Percentiles rank a stretch among this genome's conserved stretches.
Conservation (phyloP, 2,888 invertebrate species). For the Acrobasis suavella region DNA sequence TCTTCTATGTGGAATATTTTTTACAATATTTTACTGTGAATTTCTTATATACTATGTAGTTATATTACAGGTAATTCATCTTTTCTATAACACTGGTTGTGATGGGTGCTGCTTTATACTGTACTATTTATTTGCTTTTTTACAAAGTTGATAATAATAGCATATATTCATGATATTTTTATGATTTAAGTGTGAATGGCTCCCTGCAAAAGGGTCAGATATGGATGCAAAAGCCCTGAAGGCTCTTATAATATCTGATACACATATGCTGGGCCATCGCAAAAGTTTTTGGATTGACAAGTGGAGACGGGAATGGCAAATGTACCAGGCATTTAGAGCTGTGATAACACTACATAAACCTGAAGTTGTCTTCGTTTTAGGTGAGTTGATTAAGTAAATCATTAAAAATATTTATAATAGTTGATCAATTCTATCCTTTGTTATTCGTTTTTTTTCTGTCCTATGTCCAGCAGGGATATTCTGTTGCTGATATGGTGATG, state of each 20-base stretch:
- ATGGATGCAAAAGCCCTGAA: constrained; percentile 77
- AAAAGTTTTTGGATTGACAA: constrained; percentile 98
- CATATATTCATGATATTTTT: constrained; percentile 5
- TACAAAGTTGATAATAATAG: neutral
- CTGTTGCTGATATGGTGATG: no score
- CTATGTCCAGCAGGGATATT: no score
- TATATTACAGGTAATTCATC: constrained; percentile 55
- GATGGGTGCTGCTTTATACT: neutral
- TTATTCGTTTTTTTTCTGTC: no score
- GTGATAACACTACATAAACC: constrained; percentile 90
- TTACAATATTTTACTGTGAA: constrained; percentile 62
- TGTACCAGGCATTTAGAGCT: constrained; percentile 95
- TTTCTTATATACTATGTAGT: constrained; percentile 65
- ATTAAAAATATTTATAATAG: no score
- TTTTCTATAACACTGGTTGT: neutral
- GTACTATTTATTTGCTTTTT: no score
- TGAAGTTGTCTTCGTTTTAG: constrained; percentile 94
- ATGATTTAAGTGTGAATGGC: constrained; percentile 88
- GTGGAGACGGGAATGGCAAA: constrained; percentile 97
- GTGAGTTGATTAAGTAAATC: constrained; percentile 64
- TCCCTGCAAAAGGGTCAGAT: constrained; percentile 58
- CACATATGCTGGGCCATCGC: constrained; percentile 92
- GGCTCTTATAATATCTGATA: constrained; percentile 93
- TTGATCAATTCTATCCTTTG: no score
- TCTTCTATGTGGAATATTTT: constrained; percentile 50